These are phyloP conservation scores for Sciaenops ocellatus DNA, from an alignment of 2,797 vertebrate species.

Conservation along the genomic window DNA sequence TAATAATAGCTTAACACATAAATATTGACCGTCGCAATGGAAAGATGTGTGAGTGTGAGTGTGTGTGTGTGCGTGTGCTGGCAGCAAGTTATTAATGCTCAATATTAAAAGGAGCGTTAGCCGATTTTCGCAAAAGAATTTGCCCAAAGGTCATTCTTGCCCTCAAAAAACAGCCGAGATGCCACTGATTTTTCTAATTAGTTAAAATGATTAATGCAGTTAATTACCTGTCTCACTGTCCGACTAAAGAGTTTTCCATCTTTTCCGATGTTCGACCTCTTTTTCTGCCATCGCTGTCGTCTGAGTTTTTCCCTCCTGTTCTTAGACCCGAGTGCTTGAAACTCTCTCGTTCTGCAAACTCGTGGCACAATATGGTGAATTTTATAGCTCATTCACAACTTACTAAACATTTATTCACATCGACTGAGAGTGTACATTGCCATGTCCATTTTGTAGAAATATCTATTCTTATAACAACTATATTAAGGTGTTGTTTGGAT, in stretches of 20 bases:
- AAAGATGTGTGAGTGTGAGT: not conserved
- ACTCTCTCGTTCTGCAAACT: constrained; percentile 7
- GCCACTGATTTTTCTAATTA: constrained; percentile 35
- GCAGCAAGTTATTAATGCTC: constrained; percentile 16
- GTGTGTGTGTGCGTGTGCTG: not conserved
- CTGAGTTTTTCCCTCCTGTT: not conserved
- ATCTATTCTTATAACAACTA: not conserved
- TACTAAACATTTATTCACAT: not conserved
- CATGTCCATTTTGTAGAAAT: not conserved
- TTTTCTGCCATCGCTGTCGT: not conserved
- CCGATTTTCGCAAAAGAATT: constrained; percentile 7
- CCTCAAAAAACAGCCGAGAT: constrained; percentile 36
- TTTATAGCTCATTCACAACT: not conserved
- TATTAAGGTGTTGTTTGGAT: not conserved
- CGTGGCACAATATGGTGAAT: not conserved
- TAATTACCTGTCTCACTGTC: constrained; percentile 58
- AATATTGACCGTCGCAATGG: not conserved
- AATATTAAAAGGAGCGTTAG: not conserved
- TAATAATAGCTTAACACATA: not conserved
- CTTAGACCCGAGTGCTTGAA: constrained; percentile 3
- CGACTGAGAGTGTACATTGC: not conserved
- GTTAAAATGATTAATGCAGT: constrained; percentile 51
- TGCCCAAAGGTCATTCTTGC: constrained; percentile 26
- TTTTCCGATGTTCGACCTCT: constrained; percentile 8
- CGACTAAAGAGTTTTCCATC: constrained; percentile 26